Percentiles rank a stretch among this genome's conserved stretches.
These are phyloP conservation scores for Telmatochromis bifrenatus DNA, from an alignment of 2,113 vertebrate genomes.

Conservation along the genomic window DNA sequence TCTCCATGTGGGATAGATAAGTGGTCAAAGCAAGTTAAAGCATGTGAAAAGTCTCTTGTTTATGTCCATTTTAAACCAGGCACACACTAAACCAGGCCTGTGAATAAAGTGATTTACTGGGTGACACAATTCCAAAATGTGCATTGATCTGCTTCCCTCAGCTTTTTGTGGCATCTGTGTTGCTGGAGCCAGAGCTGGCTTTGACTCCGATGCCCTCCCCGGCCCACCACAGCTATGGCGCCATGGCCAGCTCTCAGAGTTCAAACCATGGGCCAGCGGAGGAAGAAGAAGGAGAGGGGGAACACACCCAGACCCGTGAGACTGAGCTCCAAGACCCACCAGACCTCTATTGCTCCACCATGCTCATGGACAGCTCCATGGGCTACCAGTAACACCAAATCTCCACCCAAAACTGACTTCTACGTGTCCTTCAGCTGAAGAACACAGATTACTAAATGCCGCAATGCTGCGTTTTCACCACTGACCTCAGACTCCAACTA, in stretches of 20 bases:
- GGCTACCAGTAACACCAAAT: slow-evolving; percentile 75
- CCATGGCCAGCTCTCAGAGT: slow-evolving; percentile 81
- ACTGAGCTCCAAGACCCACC: slow-evolving; percentile 79
- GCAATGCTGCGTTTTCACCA: slow-evolving; percentile 51
- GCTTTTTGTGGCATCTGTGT: slow-evolving; percentile 90
- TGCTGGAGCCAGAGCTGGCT: slow-evolving; percentile 88
- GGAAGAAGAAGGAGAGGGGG: slow-evolving; percentile 60
- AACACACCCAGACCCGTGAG: slow-evolving; percentile 71
- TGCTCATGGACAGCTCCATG: slow-evolving; percentile 74
- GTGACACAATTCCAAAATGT: neutral
- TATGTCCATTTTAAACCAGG: neutral
- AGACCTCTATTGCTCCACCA: slow-evolving; percentile 69
- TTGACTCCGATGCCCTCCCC: slow-evolving; percentile 90
- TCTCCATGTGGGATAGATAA: neutral
- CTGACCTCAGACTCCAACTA: slow-evolving; percentile 42
- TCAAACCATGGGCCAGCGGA: slow-evolving; percentile 57
- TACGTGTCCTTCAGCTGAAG: slow-evolving; percentile 28
- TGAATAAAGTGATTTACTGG: neutral
- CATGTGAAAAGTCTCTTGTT: neutral
- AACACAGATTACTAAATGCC: slow-evolving; percentile 43
- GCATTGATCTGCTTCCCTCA: slow-evolving; percentile 51
- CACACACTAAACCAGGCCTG: neutral
- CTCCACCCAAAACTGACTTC: neutral
- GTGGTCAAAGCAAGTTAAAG: neutral
- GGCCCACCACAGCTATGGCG: slow-evolving; percentile 87